A percentile compares a stretch with the other conserved stretches of the same genome.
Conservation (phyloP, 2,113 vertebrate species). For the Charadrius vociferus region DNA sequence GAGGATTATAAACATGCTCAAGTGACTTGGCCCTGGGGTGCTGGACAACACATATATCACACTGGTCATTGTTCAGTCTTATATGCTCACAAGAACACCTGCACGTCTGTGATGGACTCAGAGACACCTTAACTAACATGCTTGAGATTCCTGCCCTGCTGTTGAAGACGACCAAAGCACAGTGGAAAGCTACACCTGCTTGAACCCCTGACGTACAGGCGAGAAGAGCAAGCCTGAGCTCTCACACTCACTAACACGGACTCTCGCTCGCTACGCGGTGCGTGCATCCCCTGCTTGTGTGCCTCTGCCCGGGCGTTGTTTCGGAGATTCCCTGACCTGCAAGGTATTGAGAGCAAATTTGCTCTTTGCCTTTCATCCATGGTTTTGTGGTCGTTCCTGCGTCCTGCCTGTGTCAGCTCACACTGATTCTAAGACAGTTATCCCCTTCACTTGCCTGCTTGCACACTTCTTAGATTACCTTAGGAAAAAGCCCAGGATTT, state of each 20-base stretch:
- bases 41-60: no score
- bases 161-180: background rate
- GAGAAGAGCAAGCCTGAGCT: background rate
- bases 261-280: background rate
- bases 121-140: no score
- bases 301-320: background rate
- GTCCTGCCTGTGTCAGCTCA: background rate
- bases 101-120: no score
- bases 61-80: no score
- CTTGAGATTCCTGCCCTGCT: background rate
- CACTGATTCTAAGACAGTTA: background rate
- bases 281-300: background rate
- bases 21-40: background rate
- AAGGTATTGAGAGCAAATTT: background rate
- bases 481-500: background rate
- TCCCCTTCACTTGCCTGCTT: background rate
- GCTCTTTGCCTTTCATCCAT: background rate
- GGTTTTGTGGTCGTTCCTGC: background rate
- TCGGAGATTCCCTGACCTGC: background rate
- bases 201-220: background rate
- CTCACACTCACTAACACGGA: background rate
- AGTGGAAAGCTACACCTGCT: background rate
- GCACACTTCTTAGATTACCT: background rate
- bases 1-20: background rate
- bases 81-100: no score